These are phyloP conservation scores for Chrysaora quinquecirrha DNA, from an alignment of 30 jellyfish, hydroid and myxozoan genomes.

Conservation along the genomic window DNA sequence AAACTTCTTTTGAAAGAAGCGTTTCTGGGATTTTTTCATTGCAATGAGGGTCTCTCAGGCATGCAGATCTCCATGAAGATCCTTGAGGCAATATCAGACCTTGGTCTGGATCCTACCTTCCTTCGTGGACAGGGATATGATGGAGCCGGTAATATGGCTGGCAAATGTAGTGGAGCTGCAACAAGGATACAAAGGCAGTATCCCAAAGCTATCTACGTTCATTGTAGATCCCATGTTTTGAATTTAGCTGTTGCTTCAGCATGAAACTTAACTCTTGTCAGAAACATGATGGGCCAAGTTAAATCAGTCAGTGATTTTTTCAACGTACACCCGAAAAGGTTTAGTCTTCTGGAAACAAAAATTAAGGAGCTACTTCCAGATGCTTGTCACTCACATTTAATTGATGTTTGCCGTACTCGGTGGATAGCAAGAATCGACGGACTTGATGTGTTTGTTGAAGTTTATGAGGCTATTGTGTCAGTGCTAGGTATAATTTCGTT, in stretches of 20 bases:
- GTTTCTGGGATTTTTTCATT: conserved; percentile 17
- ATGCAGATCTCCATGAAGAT: not conserved
- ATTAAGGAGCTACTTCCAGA: conserved; percentile 5
- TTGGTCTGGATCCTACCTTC: conserved; percentile 8
- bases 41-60: conserved; percentile 29
- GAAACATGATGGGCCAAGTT: conserved; percentile 18
- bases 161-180: too few relatives aligned
- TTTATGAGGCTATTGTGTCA: too few relatives aligned
- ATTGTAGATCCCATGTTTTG: too few relatives aligned
- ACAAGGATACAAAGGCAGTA: too few relatives aligned
- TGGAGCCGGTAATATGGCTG: too few relatives aligned
- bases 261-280: conserved; percentile 13
- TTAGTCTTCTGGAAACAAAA: not conserved
- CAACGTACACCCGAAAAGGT: conserved; percentile 26
- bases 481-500: too few relatives aligned
- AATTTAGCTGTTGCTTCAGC: conserved; percentile 56
- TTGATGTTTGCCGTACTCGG: too few relatives aligned
- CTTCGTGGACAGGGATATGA: too few relatives aligned
- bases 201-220: too few relatives aligned
- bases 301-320: conserved; percentile 25
- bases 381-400: conserved; percentile 11
- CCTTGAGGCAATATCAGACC: not conserved
- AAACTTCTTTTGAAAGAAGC: too few relatives aligned
- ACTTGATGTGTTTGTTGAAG: too few relatives aligned
- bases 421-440: too few relatives aligned